phyloP scores from a whole-genome alignment of 2,888 invertebrate species.

The Nemurella pictetii region DNA sequence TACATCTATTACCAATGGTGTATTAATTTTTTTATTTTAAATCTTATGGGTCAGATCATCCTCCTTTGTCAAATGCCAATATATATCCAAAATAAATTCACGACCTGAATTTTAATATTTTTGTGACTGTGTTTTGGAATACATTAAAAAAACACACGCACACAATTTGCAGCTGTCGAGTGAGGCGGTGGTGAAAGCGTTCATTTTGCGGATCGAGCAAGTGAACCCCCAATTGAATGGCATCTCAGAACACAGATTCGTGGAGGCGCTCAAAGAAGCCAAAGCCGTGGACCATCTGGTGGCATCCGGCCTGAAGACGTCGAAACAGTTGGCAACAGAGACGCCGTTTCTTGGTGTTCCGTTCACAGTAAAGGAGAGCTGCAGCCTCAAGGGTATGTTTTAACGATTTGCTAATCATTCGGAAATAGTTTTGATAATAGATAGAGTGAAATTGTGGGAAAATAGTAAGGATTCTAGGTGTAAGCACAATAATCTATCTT shows the following conservation, averaged over 20 bases:
- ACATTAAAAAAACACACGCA: not conserved
- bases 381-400: constrained; percentile 67
- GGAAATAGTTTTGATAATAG: no score
- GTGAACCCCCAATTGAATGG: constrained; percentile 72
- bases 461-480: no score
- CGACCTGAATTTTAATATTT: no score
- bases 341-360: constrained; percentile 80
- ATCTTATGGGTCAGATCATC: no score
- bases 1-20: no score
- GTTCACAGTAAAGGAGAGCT: constrained; percentile 79
- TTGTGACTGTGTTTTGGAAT: no score
- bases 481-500: no score
- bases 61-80: no score
- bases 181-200: constrained; percentile 61
- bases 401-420: no score
- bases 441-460: no score
- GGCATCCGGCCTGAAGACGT: constrained; percentile 43
- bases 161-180: constrained; percentile 59
- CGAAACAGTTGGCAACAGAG: constrained; percentile 54
- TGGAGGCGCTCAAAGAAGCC: constrained; percentile 67
- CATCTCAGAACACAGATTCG: constrained; percentile 67
- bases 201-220: constrained; percentile 64
- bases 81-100: no score
- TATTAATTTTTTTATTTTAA: no score
- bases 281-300: constrained; percentile 58